phyloP scores from a whole-genome alignment of 2,797 vertebrate genomes.

The Orientallactaga sibirica region DNA sequence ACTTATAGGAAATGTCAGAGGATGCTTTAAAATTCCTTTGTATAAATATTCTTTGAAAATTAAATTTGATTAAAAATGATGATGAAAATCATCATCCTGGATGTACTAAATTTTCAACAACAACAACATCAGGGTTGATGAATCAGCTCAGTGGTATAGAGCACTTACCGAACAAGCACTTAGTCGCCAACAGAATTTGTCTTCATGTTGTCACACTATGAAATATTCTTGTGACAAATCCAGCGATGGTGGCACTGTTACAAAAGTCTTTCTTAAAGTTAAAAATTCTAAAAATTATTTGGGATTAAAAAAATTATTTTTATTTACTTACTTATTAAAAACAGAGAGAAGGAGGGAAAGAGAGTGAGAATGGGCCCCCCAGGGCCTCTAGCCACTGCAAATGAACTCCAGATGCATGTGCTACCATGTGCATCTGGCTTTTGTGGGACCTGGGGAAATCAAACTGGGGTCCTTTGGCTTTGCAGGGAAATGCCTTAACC shows the following conservation, averaged over 20 bases:
- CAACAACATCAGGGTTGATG: slow-evolving; percentile 29
- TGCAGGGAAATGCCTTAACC: no score
- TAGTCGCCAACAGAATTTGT: slow-evolving; percentile 55
- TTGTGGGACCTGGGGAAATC: no score
- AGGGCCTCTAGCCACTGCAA: no score
- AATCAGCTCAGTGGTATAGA: neutral
- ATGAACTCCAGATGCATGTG: no score
- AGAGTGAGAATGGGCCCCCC: no score
- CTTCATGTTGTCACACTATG: neutral
- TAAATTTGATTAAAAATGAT: neutral
- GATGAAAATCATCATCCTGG: neutral
- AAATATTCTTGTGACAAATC: neutral
- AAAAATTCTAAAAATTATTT: neutral
- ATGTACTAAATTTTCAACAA: no score
- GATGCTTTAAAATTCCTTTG: no score
- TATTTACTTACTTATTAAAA: no score
- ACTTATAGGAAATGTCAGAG: neutral
- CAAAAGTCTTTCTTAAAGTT: neutral
- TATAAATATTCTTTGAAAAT: neutral
- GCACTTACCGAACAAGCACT: neutral
- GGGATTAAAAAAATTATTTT: neutral
- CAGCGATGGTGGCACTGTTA: neutral
- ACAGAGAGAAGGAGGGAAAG: no score
- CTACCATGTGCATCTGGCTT: no score
- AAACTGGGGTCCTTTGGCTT: no score